Evolutionary conservation across 2,888 invertebrate genomes (phyloP), one percentile per base, ranked within the genome.

Genomic region (Atrina japonica): DNA sequence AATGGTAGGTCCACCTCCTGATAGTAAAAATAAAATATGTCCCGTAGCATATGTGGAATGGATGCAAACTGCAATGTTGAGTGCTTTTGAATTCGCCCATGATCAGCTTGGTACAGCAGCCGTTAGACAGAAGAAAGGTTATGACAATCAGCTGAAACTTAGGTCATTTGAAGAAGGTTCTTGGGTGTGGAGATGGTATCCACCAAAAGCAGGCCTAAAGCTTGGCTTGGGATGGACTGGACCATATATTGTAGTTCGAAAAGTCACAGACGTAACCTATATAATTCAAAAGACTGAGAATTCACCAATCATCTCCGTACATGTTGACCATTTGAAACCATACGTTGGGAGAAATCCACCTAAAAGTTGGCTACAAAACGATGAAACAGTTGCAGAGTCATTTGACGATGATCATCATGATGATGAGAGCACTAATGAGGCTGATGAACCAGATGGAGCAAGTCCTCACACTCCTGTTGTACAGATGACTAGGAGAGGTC

Each of bases 101-200:
- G 18, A 61, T 21, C 5, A 60, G 18, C 63, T 63, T 16, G 65
- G 47, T 7, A 14, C 43, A 18, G 27, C 70, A 1, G 66, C 66
- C n/a, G n/a, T 3, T 1, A 27, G 66, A 27, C 74, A 74, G 27
- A 75, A 75, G 30, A 14, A 14, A 9, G 25, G 30, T 21, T 18
- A 52, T 52, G 52, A 52, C 2, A 35, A 18, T 21, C n/a, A 27
- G 11, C 16, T 21, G 16, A 61, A 47, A 18, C 7, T 5, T 3
- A 9, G 27, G 14, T 3, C 11, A 5, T n/a, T 45, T 47, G 9
- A 9, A 3, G 6, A n/a, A 11, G 60, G 47, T 16, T n/a, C 25
- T 14, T 60, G 11, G 21, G 60, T 60, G 11, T 60, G 60, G 29
- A 60, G 43, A 43, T 35, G 47, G 60, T 21, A 60, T 47, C 60